Evolutionary conservation across 2,113 vertebrate genomes (phyloP).

Genomic region (Galemys pyrenaicus): DNA sequence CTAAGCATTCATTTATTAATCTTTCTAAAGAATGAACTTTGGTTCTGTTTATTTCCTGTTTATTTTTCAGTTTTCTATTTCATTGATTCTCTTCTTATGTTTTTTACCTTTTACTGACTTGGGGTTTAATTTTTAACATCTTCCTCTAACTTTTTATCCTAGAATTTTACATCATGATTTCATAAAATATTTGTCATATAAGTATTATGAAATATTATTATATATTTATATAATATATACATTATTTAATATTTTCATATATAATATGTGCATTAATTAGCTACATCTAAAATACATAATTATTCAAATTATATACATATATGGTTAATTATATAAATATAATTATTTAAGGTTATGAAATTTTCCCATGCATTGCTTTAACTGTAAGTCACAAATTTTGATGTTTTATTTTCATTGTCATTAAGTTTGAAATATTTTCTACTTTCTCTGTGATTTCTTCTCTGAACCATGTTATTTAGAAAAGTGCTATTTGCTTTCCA

Average conservation of each 20-base stretch:
- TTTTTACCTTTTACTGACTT: background rate
- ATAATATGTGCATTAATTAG: too few species aligned
- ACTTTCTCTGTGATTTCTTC: background rate
- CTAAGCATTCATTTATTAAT: background rate
- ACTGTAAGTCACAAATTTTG: background rate
- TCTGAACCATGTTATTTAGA: background rate
- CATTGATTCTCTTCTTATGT: background rate
- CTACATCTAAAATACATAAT: background rate
- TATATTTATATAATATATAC: background rate
- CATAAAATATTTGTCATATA: background rate
- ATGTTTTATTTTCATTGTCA: background rate
- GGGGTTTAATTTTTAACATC: background rate
- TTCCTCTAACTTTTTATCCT: background rate
- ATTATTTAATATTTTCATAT: too few species aligned
- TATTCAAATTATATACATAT: background rate
- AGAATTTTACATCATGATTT: background rate
- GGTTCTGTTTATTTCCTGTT: background rate
- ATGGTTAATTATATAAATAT: background rate
- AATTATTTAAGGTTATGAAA: background rate
- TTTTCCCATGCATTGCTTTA: background rate
- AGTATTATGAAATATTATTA: background rate
- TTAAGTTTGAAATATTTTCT: constrained; percentile 2
- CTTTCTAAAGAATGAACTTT: background rate
- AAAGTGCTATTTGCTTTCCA: background rate
- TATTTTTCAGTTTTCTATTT: background rate